Percentiles rank a stretch among this genome's conserved stretches.
These are phyloP conservation scores for Ctenopoma multispine DNA, from an alignment of 2,797 vertebrate genomes.

Conservation along the genomic window DNA sequence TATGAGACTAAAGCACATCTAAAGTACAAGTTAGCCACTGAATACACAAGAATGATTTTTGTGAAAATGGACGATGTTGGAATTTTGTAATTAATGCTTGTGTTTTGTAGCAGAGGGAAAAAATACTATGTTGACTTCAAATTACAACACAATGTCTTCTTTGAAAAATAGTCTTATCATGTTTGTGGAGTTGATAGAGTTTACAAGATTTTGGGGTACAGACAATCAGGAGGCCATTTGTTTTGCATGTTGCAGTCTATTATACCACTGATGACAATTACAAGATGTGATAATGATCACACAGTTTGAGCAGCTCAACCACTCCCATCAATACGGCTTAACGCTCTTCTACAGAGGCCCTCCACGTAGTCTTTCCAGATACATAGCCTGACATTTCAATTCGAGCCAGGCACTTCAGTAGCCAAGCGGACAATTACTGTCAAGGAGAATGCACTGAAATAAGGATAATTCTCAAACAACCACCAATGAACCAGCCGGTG, in stretches of 20 bases:
- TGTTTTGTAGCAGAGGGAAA: no score
- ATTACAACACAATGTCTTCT: no score
- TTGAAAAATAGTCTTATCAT: no score
- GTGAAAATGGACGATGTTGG: no score
- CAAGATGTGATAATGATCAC: conserved; percentile 27
- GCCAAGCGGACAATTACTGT: conserved; percentile 44
- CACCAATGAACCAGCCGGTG: conserved; percentile 16
- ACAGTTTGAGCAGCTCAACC: conserved; percentile 15
- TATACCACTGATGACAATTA: conserved; percentile 21
- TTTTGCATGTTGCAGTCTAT: not conserved
- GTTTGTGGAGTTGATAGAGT: no score
- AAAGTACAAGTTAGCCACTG: no score
- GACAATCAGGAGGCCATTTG: not conserved
- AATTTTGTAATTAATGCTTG: no score
- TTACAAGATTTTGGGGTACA: no score
- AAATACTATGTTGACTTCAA: no score
- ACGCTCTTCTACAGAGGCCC: conserved; percentile 9
- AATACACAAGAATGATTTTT: no score
- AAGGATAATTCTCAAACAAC: conserved; percentile 33
- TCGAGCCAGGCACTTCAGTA: conserved; percentile 30
- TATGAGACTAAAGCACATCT: no score
- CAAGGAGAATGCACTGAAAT: conserved; percentile 35
- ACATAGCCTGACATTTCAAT: conserved; percentile 66
- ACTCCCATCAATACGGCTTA: conserved; percentile 25
- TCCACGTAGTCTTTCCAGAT: conserved; percentile 24